These are phyloP conservation scores for Fratercula arctica DNA, from an alignment of 2,797 vertebrate genomes.

Conservation along the genomic window DNA sequence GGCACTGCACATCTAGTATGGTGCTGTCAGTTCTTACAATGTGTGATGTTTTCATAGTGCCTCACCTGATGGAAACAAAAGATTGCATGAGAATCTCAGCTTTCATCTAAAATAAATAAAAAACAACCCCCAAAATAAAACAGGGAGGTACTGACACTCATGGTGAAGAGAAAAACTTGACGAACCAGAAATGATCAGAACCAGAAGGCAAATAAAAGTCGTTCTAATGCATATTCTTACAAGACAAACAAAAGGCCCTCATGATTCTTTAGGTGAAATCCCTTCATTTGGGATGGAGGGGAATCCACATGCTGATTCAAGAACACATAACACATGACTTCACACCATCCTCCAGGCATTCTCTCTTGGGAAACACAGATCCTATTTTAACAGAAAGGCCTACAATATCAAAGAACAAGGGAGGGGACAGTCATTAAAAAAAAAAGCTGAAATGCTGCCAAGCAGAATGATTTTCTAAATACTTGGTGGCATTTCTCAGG, in stretches of 20 bases:
- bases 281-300: not conserved
- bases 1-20: not conserved
- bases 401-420: not conserved
- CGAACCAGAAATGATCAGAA: not conserved
- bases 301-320: not conserved
- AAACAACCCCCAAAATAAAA: not conserved
- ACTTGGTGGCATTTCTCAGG: not conserved
- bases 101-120: not conserved
- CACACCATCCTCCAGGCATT: not conserved
- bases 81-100: not conserved
- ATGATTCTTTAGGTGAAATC: not conserved
- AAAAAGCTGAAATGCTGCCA: not conserved
- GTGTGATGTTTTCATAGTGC: not conserved
- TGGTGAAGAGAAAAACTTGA: not conserved
- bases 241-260: not conserved
- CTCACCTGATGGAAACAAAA: not conserved
- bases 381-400: not conserved
- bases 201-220: not conserved
- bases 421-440: not conserved
- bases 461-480: not conserved
- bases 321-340: not conserved
- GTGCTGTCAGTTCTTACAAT: not conserved
- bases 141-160: not conserved
- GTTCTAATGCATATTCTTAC: not conserved
- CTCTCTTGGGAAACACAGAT: not conserved